These are phyloP conservation scores for Dolichopus griseipennis DNA, from an alignment of 2,888 invertebrate genomes.

Conservation along the genomic window DNA sequence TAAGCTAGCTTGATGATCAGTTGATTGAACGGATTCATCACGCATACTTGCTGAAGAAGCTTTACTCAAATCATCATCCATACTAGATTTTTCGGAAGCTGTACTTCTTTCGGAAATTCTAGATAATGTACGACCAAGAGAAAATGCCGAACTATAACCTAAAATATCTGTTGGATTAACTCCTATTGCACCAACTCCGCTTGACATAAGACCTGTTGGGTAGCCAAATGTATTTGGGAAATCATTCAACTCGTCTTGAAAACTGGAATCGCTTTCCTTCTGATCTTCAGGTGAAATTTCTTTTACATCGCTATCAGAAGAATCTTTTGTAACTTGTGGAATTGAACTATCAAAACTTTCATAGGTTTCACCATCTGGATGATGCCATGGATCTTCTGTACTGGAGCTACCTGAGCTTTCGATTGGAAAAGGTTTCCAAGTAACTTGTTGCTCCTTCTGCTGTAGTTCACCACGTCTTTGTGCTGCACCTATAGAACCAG, in stretches of 20 bases:
- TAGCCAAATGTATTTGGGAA: conserved; percentile 68
- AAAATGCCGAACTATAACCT: conserved; percentile 65
- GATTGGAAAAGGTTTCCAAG: conserved; percentile 74
- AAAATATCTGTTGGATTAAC: conserved; percentile 57
- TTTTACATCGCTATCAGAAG: conserved; percentile 41
- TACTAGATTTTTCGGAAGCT: conserved; percentile 78
- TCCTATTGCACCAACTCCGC: conserved; percentile 46
- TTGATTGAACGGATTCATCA: conserved; percentile 73
- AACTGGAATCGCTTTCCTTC: conserved; percentile 53
- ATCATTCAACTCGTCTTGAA: conserved; percentile 67
- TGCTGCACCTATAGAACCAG: conserved; percentile 63
- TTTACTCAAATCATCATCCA: conserved; percentile 78
- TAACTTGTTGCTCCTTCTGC: conserved; percentile 61
- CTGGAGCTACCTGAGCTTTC: conserved; percentile 81
- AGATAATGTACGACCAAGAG: conserved; percentile 66
- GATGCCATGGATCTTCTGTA: conserved; percentile 73
- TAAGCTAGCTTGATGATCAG: conserved; percentile 75
- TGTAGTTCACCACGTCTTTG: conserved; percentile 53
- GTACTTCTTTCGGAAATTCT: conserved; percentile 83
- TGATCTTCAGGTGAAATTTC: conserved; percentile 49
- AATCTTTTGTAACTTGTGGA: conserved; percentile 31
- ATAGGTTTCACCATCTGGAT: conserved; percentile 61
- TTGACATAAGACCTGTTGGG: conserved; percentile 47
- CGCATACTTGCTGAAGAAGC: conserved; percentile 77
- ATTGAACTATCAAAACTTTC: conserved; percentile 47